Evolutionary conservation across 1,140 invertebrate species (phyloP).

Genomic region (Euura lappo): DNA sequence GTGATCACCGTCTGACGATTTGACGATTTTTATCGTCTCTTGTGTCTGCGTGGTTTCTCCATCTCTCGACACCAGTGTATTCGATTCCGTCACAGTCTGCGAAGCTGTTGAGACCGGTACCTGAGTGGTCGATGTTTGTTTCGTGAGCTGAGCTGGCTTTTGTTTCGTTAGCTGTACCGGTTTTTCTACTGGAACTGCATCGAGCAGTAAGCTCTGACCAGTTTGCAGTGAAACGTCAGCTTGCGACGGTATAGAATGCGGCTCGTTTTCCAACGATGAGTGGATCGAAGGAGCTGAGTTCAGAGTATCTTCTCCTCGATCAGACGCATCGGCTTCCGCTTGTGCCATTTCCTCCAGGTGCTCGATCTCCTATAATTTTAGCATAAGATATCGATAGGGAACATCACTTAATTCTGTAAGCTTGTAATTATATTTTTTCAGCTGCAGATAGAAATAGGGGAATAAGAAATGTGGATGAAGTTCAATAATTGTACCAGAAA

Average conservation of each 20-base stretch:
- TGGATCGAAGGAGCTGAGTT: constrained; percentile 51
- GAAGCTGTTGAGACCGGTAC: constrained; percentile 33
- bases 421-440: constrained; percentile 1
- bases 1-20: constrained; percentile 70
- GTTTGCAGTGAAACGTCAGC: constrained; percentile 57
- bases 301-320: constrained; percentile 46
- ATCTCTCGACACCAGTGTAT: constrained; percentile 11
- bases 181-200: constrained; percentile 35
- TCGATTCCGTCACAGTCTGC: constrained; percentile 37
- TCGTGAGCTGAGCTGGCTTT: constrained; percentile 43
- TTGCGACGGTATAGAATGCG: constrained; percentile 38
- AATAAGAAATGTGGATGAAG: neutral
- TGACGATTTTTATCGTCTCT: constrained; percentile 74
- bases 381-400: constrained; percentile 21
- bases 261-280: constrained; percentile 38
- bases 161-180: constrained; percentile 45
- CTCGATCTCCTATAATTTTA: constrained; percentile 36
- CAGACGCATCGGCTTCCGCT: constrained; percentile 33
- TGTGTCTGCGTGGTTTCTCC: constrained; percentile 33
- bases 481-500: neutral
- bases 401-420: constrained; percentile 14
- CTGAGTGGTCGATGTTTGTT: constrained; percentile 50
- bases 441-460: neutral
- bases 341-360: constrained; percentile 38
- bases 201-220: constrained; percentile 50